A percentile compares a stretch with the other conserved stretches of the same genome.
These are phyloP conservation scores for Hoplodrina ambigua DNA, from an alignment of 2,888 invertebrate genomes.

Conservation along the genomic window DNA sequence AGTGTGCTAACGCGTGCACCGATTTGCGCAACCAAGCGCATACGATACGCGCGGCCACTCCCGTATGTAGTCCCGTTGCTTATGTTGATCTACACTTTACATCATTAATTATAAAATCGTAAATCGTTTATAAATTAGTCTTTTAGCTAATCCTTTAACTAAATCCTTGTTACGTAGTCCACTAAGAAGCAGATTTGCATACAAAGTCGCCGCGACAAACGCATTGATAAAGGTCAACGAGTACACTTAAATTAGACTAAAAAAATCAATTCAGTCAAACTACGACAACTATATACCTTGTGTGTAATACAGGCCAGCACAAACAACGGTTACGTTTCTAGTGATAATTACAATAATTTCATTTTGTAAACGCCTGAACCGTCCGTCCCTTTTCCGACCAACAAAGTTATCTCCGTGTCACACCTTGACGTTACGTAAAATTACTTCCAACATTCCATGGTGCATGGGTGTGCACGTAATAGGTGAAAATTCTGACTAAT, in stretches of 20 bases:
- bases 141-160: constrained; percentile 1
- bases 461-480: constrained; percentile 41
- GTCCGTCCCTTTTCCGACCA: constrained; percentile 9
- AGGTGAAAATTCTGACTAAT: constrained; percentile 45
- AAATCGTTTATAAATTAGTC: constrained; percentile 16
- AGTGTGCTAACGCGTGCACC: constrained; percentile 85
- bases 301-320: background rate
- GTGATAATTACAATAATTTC: constrained; percentile 17
- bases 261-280: too few species aligned
- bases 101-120: constrained; percentile 21
- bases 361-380: constrained; percentile 24
- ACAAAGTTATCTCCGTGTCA: constrained; percentile 30
- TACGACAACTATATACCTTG: background rate
- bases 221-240: too few species aligned
- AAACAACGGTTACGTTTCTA: constrained; percentile 2
- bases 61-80: constrained; percentile 79
- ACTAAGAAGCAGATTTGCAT: background rate
- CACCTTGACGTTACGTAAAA: constrained; percentile 50
- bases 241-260: too few species aligned
- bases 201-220: too few species aligned
- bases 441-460: constrained; percentile 41
- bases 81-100: constrained; percentile 41
- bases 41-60: constrained; percentile 79
- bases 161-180: background rate
- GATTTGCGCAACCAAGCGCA: constrained; percentile 82